Evolutionary conservation across 2,797 vertebrate species (phyloP).

Genomic region (Sebastes trivittatus): DNA sequence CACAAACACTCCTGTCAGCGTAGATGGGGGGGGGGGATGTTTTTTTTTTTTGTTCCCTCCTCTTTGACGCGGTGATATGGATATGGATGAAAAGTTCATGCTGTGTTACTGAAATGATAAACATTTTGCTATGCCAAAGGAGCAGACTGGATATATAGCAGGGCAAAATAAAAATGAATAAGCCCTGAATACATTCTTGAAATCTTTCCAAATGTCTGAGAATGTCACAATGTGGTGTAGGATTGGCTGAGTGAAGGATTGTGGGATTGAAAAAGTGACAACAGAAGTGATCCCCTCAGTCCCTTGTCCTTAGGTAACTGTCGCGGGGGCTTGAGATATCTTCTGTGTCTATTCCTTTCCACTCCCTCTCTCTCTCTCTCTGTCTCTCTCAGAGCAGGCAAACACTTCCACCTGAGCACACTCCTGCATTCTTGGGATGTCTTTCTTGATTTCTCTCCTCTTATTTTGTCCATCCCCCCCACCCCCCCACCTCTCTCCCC

Average conservation of each 20-base stretch:
- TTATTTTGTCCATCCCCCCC: constrained; percentile 3
- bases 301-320: constrained; percentile 12
- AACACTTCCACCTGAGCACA: constrained; percentile 47
- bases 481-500: not conserved
- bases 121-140: constrained; percentile 36
- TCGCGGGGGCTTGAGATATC: constrained; percentile 3
- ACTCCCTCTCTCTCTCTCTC: not conserved
- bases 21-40: not conserved
- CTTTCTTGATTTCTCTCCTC: constrained; percentile 64
- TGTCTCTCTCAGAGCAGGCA: constrained; percentile 12
- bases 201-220: constrained; percentile 15
- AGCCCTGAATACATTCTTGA: constrained; percentile 15
- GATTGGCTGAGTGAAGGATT: constrained; percentile 27
- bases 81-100: constrained; percentile 23
- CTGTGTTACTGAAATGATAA: constrained; percentile 39
- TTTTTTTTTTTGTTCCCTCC: not conserved
- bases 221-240: constrained; percentile 7
- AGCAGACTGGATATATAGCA: constrained; percentile 7
- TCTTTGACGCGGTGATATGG: constrained; percentile 4
- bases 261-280: constrained; percentile 8
- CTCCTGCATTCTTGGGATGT: constrained; percentile 47
- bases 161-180: not conserved
- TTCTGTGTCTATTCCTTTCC: constrained; percentile 20
- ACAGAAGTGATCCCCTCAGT: constrained; percentile 12
- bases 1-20: constrained; percentile 57